Evolutionary conservation across 2,113 vertebrate species (phyloP), one percentile per base, ranked within the genome.

Genomic region (Vombatus ursinus): DNA sequence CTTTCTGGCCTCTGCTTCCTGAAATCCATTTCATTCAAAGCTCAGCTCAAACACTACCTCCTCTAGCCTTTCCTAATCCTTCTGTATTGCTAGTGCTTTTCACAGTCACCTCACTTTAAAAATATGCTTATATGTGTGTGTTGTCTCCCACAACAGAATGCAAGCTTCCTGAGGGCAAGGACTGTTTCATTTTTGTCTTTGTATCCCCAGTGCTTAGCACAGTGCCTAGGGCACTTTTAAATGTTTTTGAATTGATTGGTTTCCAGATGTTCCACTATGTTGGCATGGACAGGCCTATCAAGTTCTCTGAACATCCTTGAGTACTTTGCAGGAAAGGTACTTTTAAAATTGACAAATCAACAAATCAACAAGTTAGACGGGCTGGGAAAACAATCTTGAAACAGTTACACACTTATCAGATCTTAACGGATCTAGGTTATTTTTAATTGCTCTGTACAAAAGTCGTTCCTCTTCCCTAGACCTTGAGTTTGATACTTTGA

Each of bases 401-500:
- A 50, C 37, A 22, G 23, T 52, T 1, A n/a, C 53, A 93, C 61
- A 26, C 84, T 53, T 91, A 61, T 50, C n/a, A 90, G 91, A 89
- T 77, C 89, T 92, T 26, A 92, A 50, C 49, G 28, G 90, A 90
- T 51, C 48, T 0, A 1, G 47, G 54, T 57, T 49, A 44, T 52
- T 94, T 91, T 92, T 93, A 93, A 95, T 95, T 93, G 91, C 94
- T 90, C 91, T 94, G 91, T 92, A 44, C 1, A 92, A 54, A 51
- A 95, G 61, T 37, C 91, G 77, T 23, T 0, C 1, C 31, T 94
- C 22, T 94, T 89, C 95, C 50, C 47, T 77, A 96, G 93, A 93
- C 92, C 90, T 93, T 95, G 92, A 95, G 51, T 51, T 93, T 95
- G 53, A 93, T 52, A 95, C 97, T 97, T 97, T 96, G 95, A 52